Conservation (phyloP, 2,888 invertebrate species). For the Erebia epiphron region DNA sequence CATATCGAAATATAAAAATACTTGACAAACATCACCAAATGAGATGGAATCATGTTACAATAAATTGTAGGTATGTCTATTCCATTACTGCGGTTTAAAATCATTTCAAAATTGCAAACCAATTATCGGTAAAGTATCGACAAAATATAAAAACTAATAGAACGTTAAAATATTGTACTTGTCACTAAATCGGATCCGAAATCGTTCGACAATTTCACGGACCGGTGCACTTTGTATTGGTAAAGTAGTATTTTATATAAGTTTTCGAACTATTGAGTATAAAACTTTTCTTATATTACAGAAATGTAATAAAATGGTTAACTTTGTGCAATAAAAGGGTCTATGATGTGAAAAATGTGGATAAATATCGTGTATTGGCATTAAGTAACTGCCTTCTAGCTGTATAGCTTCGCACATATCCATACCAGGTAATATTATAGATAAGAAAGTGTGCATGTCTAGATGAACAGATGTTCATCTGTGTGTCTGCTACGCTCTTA, state of each 20-base stretch:
- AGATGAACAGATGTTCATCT: too few species aligned
- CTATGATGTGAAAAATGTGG: neutral
- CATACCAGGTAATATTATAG: too few species aligned
- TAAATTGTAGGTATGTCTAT: neutral
- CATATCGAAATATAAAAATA: neutral
- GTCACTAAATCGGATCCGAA: conserved; percentile 16
- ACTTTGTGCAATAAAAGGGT: conserved; percentile 1
- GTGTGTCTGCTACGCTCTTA: too few species aligned
- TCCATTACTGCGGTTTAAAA: conserved; percentile 5
- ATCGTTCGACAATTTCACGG: conserved; percentile 12
- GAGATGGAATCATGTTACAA: conserved; percentile 1
- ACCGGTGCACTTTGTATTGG: conserved; percentile 18
- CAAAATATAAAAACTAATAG: conserved; percentile 21
- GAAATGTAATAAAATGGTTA: conserved; percentile 10
- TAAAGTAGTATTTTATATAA: conserved; percentile 12
- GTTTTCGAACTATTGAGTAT: neutral
- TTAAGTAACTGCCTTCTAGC: neutral
- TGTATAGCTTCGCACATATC: too few species aligned
- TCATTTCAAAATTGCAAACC: conserved; percentile 20
- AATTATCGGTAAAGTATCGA: conserved; percentile 18
- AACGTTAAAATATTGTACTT: conserved; percentile 11
- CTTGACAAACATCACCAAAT: neutral
- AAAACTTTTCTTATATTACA: conserved; percentile 7
- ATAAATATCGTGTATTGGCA: neutral
- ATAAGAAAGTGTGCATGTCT: too few species aligned